Conservation (phyloP, 2,888 invertebrate genomes). For the Lithophane socia region DNA sequence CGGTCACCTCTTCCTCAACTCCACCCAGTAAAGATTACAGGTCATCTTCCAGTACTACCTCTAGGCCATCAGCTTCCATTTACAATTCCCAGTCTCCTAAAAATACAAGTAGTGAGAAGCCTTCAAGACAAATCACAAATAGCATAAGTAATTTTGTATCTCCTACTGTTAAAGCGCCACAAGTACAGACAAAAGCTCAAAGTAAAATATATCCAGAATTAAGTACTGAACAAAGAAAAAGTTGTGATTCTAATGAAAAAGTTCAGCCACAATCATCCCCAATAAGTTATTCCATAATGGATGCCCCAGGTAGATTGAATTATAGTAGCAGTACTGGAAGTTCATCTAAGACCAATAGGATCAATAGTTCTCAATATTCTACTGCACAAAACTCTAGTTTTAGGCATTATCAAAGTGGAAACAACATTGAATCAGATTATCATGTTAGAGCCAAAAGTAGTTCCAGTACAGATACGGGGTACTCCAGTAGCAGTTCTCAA, state of each 20-base stretch:
- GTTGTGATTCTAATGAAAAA: conserved; percentile 89
- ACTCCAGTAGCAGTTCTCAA: conserved; percentile 91
- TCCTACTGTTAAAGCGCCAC: conserved; percentile 88
- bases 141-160: conserved; percentile 89
- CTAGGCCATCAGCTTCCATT: conserved; percentile 85
- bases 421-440: conserved; percentile 91
- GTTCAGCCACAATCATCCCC: conserved; percentile 92
- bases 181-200: conserved; percentile 94
- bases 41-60: conserved; percentile 88
- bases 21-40: conserved; percentile 92
- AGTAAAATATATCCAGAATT: conserved; percentile 94
- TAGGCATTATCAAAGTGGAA: conserved; percentile 92
- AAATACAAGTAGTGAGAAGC: conserved; percentile 82
- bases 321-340: conserved; percentile 90
- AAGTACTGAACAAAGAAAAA: conserved; percentile 88
- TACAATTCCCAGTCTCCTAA: conserved; percentile 86
- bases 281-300: conserved; percentile 94
- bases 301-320: conserved; percentile 92
- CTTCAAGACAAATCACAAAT: conserved; percentile 78
- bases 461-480: conserved; percentile 91
- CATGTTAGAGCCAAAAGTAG: conserved; percentile 91
- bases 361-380: conserved; percentile 89
- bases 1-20: conserved; percentile 87
- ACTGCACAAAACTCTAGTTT: conserved; percentile 89
- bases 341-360: conserved; percentile 87